Percentiles rank a stretch among this genome's conserved stretches.
Conservation (phyloP, 2,113 vertebrate species). For the Monopterus albus region DNA sequence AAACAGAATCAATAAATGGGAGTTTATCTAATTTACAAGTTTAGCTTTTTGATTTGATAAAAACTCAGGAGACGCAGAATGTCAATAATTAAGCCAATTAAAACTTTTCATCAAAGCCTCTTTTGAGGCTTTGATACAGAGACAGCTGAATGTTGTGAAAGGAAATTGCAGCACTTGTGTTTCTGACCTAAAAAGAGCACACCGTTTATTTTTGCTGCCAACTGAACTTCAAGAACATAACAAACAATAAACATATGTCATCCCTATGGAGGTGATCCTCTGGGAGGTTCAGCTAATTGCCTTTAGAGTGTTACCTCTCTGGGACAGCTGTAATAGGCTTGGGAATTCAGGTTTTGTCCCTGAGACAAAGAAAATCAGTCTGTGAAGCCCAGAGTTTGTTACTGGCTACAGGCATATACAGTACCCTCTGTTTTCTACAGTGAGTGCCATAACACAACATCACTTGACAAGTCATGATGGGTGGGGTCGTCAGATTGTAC, state of each 20-base stretch:
- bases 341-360: conserved; percentile 61
- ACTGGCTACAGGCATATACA: conserved; percentile 58
- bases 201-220: conserved; percentile 47
- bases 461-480: conserved; percentile 47
- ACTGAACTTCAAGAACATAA: conserved; percentile 40
- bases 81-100: conserved; percentile 59
- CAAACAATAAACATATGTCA: conserved; percentile 76
- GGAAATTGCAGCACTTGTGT: conserved; percentile 31
- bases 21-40: conserved; percentile 35
- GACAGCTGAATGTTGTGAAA: conserved; percentile 19
- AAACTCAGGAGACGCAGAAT: conserved; percentile 35
- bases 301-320: conserved; percentile 61
- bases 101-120: conserved; percentile 61
- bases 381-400: conserved; percentile 40
- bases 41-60: conserved; percentile 34
- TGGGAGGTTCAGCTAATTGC: conserved; percentile 72
- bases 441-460: conserved; percentile 30
- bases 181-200: conserved; percentile 51
- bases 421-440: conserved; percentile 24
- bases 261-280: conserved; percentile 73
- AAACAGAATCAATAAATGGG: conserved; percentile 26
- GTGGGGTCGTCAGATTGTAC: conserved; percentile 21
- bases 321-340: conserved; percentile 63
- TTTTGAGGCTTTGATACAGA: conserved; percentile 44
- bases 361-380: conserved; percentile 48